phyloP scores from a whole-genome alignment of 2,113 vertebrate species.

The Micromys minutus region DNA sequence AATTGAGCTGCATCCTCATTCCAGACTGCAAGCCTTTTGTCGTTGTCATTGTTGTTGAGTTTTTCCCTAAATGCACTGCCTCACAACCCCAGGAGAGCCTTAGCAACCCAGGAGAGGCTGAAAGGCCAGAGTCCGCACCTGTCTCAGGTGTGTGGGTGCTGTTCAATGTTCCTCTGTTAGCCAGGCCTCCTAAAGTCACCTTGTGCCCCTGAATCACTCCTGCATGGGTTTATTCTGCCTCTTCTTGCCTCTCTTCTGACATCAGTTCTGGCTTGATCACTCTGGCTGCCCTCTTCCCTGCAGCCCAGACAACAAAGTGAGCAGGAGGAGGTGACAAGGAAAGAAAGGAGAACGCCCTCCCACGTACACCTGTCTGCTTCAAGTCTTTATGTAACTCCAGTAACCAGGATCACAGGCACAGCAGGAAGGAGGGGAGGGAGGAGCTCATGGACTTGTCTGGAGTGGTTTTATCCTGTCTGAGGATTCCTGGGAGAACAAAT shows the following conservation, averaged over 20 bases:
- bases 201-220: conserved; percentile 35
- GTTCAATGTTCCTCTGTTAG: neutral
- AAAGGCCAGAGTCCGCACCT: neutral
- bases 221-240: neutral
- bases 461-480: conserved; percentile 4
- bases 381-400: conserved; percentile 28
- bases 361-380: conserved; percentile 41
- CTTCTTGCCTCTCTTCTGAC: conserved; percentile 14
- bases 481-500: neutral
- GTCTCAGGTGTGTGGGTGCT: neutral
- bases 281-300: conserved; percentile 38
- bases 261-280: neutral
- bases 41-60: neutral
- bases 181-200: neutral
- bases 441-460: neutral
- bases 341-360: neutral
- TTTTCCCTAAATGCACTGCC: neutral
- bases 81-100: neutral
- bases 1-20: neutral
- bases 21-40: neutral
- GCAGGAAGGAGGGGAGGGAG: neutral
- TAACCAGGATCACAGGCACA: neutral
- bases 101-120: neutral
- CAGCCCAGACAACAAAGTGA: conserved; percentile 64
- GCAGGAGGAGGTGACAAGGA: neutral